These are phyloP conservation scores for Alexandromys oeconomus DNA, from an alignment of 2,797 vertebrate species.

Conservation along the genomic window DNA sequence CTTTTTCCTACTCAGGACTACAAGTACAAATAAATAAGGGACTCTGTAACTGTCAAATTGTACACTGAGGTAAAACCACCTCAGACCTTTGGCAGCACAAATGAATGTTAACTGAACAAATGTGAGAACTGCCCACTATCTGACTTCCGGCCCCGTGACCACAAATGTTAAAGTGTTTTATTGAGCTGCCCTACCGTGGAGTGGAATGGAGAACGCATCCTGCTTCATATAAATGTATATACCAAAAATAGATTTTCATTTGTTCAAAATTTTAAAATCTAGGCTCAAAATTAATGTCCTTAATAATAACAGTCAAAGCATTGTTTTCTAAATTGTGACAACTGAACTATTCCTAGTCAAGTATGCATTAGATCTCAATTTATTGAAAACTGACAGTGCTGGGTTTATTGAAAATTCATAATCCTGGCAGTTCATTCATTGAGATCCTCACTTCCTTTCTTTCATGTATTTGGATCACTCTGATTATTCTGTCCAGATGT, in stretches of 20 bases:
- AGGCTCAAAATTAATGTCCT: conserved; percentile 47
- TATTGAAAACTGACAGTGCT: not conserved
- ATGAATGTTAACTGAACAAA: conserved; percentile 41
- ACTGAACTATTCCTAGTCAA: conserved; percentile 39
- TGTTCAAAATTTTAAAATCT: conserved; percentile 57
- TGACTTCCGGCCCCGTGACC: not conserved
- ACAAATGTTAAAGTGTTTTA: conserved; percentile 42
- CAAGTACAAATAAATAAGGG: not conserved
- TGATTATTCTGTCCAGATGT: conserved; percentile 4
- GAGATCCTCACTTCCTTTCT: not conserved
- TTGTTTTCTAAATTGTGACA: conserved; percentile 51
- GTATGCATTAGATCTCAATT: conserved; percentile 43
- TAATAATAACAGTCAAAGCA: not conserved
- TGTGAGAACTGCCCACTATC: not conserved
- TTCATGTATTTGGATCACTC: conserved; percentile 9
- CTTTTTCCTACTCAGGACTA: not conserved
- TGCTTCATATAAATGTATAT: conserved; percentile 21
- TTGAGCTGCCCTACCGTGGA: conserved; percentile 6
- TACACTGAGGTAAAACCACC: not conserved
- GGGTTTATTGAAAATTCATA: conserved; percentile 37
- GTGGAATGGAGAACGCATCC: not conserved
- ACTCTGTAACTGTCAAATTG: conserved; percentile 23
- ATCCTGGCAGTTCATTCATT: not conserved
- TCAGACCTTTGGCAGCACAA: not conserved
- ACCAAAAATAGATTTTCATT: not conserved